Evolutionary conservation across 2,113 vertebrate species (phyloP).

Genomic region (Ochotona curzoniae): DNA sequence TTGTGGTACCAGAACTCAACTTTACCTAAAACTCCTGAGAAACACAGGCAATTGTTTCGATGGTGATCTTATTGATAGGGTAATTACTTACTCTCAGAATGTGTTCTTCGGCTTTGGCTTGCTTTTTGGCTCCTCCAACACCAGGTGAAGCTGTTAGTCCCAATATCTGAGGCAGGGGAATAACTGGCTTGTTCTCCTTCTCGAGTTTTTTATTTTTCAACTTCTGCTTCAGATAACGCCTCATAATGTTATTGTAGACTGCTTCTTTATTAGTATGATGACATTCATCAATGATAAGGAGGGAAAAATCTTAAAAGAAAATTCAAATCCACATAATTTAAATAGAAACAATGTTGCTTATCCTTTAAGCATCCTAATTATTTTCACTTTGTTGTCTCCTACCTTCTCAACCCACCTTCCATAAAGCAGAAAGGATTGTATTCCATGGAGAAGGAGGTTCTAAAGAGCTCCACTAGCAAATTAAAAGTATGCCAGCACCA

Average conservation of each 20-base stretch:
- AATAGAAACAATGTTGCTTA: neutral
- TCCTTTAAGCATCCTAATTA: slow-evolving; percentile 29
- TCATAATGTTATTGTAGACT: slow-evolving; percentile 97
- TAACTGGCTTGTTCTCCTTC: slow-evolving; percentile 86
- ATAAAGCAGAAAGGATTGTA: slow-evolving; percentile 4
- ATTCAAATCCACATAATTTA: neutral
- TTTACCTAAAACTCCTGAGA: neutral
- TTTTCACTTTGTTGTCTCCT: neutral
- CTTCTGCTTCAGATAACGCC: slow-evolving; percentile 93
- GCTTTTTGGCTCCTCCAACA: slow-evolving; percentile 91
- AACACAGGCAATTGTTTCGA: neutral
- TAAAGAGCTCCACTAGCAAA: neutral
- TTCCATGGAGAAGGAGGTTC: neutral
- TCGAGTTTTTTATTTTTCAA: slow-evolving; percentile 85
- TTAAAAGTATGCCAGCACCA: slow-evolving; percentile 7
- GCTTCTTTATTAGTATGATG: slow-evolving; percentile 97
- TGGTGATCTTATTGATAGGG: neutral
- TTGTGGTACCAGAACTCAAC: neutral
- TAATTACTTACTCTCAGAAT: slow-evolving; percentile 92
- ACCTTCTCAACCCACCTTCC: neutral
- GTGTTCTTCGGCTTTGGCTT: slow-evolving; percentile 91
- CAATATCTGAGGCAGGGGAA: slow-evolving; percentile 93
- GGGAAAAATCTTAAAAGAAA: slow-evolving; percentile 90
- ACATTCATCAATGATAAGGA: slow-evolving; percentile 97
- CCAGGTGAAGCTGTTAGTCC: slow-evolving; percentile 97